Conservation (phyloP, 2,113 vertebrate species). For the Pachypanchax playfairii region DNA sequence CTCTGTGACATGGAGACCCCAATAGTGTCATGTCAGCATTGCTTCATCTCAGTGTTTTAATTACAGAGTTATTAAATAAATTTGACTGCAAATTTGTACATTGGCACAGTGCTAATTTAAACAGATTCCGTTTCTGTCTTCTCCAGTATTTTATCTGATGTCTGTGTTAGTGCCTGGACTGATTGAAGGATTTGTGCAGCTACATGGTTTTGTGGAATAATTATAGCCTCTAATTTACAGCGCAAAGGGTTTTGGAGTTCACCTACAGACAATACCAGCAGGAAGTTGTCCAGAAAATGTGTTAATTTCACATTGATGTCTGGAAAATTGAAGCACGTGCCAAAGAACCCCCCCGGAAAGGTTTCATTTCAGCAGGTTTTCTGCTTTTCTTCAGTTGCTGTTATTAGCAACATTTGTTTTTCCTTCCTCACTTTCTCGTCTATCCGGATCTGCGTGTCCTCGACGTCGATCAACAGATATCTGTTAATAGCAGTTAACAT, state of each 20-base stretch:
- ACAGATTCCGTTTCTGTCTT: neutral
- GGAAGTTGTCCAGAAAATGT: neutral
- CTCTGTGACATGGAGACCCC: too few species aligned
- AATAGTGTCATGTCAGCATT: too few species aligned
- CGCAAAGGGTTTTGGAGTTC: too few species aligned
- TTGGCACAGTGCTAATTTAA: conserved; percentile 13
- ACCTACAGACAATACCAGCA: neutral
- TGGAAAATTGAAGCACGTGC: neutral
- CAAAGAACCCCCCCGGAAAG: conserved; percentile 21
- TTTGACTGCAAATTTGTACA: too few species aligned
- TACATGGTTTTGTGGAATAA: conserved; percentile 34
- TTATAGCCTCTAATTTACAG: too few species aligned
- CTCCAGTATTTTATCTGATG: conserved; percentile 32
- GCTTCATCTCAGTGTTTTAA: too few species aligned
- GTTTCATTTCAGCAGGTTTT: conserved; percentile 27
- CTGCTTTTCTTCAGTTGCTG: conserved; percentile 35
- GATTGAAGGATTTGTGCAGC: conserved; percentile 21
- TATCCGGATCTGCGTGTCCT: conserved; percentile 8
- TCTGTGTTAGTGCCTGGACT: conserved; percentile 37
- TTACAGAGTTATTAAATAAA: too few species aligned
- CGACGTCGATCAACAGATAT: conserved; percentile 17
- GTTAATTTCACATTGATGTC: neutral
- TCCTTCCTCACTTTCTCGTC: conserved; percentile 21
- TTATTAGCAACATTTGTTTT: conserved; percentile 46
- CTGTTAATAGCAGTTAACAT: conserved; percentile 2